phyloP scores from a whole-genome alignment of 53 echinoderm and acorn worm species.

The Zoroaster sp. region DNA sequence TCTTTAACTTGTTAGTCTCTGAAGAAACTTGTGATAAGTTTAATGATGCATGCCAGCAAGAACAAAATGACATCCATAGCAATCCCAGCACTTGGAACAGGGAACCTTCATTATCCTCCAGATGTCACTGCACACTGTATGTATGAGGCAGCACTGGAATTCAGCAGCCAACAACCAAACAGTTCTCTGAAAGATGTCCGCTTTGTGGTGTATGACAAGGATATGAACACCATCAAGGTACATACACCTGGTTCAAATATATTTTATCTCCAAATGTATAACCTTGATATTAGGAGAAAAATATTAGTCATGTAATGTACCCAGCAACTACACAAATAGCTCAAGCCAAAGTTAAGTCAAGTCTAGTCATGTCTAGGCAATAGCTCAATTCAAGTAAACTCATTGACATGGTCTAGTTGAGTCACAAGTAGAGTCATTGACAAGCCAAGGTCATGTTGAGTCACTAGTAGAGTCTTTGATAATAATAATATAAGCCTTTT shows the following conservation, averaged over 20 bases:
- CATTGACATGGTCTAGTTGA: no score
- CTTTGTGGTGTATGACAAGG: slow-evolving; percentile 67
- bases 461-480: no score
- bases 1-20: slow-evolving; percentile 3
- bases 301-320: no score
- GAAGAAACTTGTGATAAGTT: slow-evolving; percentile 7
- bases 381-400: no score
- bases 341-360: no score
- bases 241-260: not conserved
- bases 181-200: slow-evolving; percentile 36
- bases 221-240: slow-evolving; percentile 49
- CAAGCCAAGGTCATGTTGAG: no score
- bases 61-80: slow-evolving; percentile 45
- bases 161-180: slow-evolving; percentile 51
- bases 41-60: slow-evolving; percentile 1
- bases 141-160: slow-evolving; percentile 42
- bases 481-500: no score
- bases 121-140: slow-evolving; percentile 45
- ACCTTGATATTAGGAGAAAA: no score
- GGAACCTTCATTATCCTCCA: slow-evolving; percentile 39
- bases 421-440: no score
- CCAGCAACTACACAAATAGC: no score
- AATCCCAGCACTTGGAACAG: slow-evolving; percentile 69
- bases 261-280: not conserved
- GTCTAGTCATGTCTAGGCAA: no score